Evolutionary conservation across 2,888 invertebrate species (phyloP).

Genomic region (Lysandra bellargus): DNA sequence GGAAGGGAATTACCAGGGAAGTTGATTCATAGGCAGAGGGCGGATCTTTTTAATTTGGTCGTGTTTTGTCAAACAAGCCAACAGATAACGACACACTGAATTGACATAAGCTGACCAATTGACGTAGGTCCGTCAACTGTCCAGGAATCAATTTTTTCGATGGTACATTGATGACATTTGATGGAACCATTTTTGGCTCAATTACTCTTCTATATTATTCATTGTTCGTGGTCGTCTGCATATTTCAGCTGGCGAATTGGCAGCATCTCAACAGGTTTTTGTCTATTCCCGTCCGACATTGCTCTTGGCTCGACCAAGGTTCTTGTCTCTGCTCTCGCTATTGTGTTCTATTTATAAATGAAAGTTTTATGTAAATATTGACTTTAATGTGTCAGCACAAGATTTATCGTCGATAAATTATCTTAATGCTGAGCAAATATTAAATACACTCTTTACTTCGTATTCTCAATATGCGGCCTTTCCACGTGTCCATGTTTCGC

Average conservation of each 20-base stretch:
- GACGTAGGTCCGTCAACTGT: too few relatives aligned
- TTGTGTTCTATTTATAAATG: constrained; percentile 30
- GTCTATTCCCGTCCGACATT: constrained; percentile 72
- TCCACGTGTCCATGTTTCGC: too few relatives aligned
- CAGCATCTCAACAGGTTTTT: constrained; percentile 60
- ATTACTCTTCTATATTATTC: not conserved
- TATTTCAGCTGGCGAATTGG: constrained; percentile 64
- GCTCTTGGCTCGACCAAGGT: constrained; percentile 62
- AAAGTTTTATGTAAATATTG: constrained; percentile 27
- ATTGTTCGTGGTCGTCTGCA: constrained; percentile 51
- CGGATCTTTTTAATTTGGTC: too few relatives aligned
- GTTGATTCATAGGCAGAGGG: too few relatives aligned
- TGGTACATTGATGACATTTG: not conserved
- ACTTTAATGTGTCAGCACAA: constrained; percentile 1
- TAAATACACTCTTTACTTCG: not conserved
- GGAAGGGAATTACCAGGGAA: too few relatives aligned
- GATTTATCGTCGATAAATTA: constrained; percentile 7
- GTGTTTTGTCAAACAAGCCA: too few relatives aligned
- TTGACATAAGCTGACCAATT: too few relatives aligned
- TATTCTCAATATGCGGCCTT: too few relatives aligned
- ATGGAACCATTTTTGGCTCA: not conserved
- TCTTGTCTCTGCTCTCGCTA: constrained; percentile 29
- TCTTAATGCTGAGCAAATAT: constrained; percentile 8
- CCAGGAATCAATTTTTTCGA: too few relatives aligned
- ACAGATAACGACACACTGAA: too few relatives aligned